These are phyloP conservation scores for Gasterosteus nipponicus DNA, from an alignment of 2,113 vertebrate genomes.

Conservation along the genomic window DNA sequence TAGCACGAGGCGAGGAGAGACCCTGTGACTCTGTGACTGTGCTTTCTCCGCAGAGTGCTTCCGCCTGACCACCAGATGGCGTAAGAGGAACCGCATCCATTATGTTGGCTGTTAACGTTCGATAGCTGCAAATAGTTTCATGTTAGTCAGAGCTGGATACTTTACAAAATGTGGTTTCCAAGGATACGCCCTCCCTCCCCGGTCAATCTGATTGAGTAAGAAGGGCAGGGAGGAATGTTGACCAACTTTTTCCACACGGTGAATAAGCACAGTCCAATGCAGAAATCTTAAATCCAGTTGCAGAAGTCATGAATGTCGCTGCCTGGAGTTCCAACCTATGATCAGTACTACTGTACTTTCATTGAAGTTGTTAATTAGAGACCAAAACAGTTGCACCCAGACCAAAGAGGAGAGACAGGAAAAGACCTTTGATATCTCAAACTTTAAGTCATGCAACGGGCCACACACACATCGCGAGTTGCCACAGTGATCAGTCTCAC, in stretches of 20 bases:
- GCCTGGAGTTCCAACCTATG: not conserved
- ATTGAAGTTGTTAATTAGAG: slow-evolving; percentile 44
- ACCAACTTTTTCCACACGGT: slow-evolving; percentile 23
- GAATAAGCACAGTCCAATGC: not conserved
- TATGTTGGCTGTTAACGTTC: not conserved
- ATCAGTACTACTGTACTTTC: slow-evolving; percentile 7
- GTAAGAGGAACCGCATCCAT: not conserved
- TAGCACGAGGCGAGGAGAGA: not conserved
- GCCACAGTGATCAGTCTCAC: slow-evolving; percentile 25
- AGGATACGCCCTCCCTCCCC: slow-evolving; percentile 14
- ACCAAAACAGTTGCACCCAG: slow-evolving; percentile 7
- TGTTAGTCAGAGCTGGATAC: slow-evolving; percentile 33
- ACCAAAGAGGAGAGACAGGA: slow-evolving; percentile 12
- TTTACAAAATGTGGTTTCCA: slow-evolving; percentile 22
- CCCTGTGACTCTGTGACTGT: not conserved
- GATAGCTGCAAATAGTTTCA: slow-evolving; percentile 8
- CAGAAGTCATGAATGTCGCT: not conserved
- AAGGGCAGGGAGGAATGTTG: slow-evolving; percentile 12
- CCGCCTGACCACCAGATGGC: slow-evolving; percentile 50
- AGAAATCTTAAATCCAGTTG: not conserved
- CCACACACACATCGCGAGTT: slow-evolving; percentile 41
- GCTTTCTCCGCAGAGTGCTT: not conserved
- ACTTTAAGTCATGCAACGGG: slow-evolving; percentile 20
- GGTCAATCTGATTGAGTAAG: slow-evolving; percentile 16
- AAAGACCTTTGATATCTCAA: slow-evolving; percentile 10